phyloP scores from a whole-genome alignment of 2,797 vertebrate species.

The Chaetodon trifasciatus region DNA sequence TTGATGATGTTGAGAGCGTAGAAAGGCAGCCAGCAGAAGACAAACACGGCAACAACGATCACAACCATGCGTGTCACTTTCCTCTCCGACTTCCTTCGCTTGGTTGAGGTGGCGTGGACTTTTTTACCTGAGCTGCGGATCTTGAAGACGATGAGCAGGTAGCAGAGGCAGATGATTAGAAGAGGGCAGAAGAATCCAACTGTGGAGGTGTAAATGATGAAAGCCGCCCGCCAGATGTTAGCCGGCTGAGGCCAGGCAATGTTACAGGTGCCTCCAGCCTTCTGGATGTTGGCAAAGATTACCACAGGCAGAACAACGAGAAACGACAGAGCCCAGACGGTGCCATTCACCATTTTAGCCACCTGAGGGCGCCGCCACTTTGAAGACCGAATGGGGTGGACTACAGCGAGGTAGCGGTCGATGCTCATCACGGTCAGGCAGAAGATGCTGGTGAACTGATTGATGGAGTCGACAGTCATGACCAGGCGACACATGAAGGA shows the following conservation, averaged over 20 bases:
- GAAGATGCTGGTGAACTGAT: constrained; percentile 98
- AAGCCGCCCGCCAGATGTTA: constrained; percentile 90
- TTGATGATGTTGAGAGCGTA: constrained; percentile 96
- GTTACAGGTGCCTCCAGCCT: constrained; percentile 91
- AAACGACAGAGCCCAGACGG: constrained; percentile 93
- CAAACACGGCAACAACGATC: constrained; percentile 95
- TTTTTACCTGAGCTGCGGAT: constrained; percentile 94
- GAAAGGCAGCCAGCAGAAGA: constrained; percentile 98
- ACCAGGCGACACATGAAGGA: constrained; percentile 93
- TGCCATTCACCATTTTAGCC: constrained; percentile 92
- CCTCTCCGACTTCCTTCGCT: constrained; percentile 92
- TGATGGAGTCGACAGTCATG: constrained; percentile 95
- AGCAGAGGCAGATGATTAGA: constrained; percentile 97
- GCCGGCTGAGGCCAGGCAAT: constrained; percentile 94
- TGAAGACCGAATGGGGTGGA: constrained; percentile 93
- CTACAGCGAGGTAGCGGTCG: constrained; percentile 95
- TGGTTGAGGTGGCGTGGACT: constrained; percentile 90
- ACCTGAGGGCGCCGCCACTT: constrained; percentile 93
- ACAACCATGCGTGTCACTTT: constrained; percentile 97
- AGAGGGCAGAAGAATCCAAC: constrained; percentile 96
- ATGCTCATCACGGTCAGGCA: constrained; percentile 98
- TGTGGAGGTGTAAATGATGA: constrained; percentile 95
- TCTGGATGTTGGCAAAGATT: constrained; percentile 92
- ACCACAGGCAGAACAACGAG: constrained; percentile 94
- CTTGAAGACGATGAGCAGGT: constrained; percentile 95